Percentiles rank a stretch among this genome's conserved stretches.
Evolutionary conservation across 1,140 invertebrate genomes (phyloP).

Genomic region (Palaemon carinicauda): DNA sequence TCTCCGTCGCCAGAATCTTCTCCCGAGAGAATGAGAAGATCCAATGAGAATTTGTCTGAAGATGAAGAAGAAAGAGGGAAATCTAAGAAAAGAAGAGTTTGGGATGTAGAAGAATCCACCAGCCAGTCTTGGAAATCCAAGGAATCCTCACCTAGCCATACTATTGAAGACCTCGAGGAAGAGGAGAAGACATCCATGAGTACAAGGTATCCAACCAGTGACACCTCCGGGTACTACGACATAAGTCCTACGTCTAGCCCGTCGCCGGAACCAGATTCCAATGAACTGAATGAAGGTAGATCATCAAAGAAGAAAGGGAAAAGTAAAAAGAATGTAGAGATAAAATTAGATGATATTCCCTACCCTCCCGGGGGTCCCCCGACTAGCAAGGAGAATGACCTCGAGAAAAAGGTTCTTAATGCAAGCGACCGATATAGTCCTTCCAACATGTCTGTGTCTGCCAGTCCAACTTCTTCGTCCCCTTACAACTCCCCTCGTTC

Average conservation of each 20-base stretch:
- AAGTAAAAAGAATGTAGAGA: neutral
- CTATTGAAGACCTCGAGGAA: neutral
- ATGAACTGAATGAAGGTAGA: neutral
- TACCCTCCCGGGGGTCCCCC: slow-evolving; percentile 12
- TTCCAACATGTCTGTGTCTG: slow-evolving; percentile 46
- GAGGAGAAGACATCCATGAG: neutral
- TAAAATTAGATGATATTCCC: slow-evolving; percentile 38
- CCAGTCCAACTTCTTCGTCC: slow-evolving; percentile 15
- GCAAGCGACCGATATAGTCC: slow-evolving; percentile 40
- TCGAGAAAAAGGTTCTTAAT: neutral
- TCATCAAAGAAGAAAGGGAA: neutral
- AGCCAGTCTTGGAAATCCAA: slow-evolving; percentile 19
- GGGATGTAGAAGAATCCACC: neutral
- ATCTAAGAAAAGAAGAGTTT: neutral
- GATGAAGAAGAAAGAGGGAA: neutral
- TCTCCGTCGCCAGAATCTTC: no score
- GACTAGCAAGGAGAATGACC: neutral
- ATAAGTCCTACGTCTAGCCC: slow-evolving; percentile 22
- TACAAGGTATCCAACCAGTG: neutral
- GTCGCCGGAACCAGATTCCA: neutral
- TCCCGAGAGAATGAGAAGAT: no score
- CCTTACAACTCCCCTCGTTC: neutral
- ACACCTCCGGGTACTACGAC: slow-evolving; percentile 43
- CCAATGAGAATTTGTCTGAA: no score
- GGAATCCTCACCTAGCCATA: neutral